Conservation (phyloP, 2,888 invertebrate species). For the Lacanobia wlatinum region DNA sequence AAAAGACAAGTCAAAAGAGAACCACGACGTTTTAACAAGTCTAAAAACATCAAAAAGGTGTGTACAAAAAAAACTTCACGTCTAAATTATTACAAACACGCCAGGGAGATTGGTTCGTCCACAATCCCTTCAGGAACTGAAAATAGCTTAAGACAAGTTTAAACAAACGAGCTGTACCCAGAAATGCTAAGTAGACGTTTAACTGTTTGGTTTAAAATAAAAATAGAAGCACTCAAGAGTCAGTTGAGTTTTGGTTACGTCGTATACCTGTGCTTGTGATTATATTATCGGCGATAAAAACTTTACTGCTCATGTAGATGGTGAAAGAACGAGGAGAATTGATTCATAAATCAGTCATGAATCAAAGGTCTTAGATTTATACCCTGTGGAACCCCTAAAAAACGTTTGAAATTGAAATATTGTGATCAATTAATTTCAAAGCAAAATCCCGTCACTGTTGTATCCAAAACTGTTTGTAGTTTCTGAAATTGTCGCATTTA, state of each 20-base stretch:
- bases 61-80: constrained; percentile 53
- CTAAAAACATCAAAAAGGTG: constrained; percentile 61
- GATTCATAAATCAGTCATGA: neutral
- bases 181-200: constrained; percentile 82
- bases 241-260: constrained; percentile 48
- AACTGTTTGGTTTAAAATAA: constrained; percentile 82
- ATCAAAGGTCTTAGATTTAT: neutral
- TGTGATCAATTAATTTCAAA: neutral
- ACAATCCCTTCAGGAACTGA: constrained; percentile 78
- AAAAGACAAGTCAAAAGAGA: constrained; percentile 41
- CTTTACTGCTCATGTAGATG: neutral
- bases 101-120: constrained; percentile 59
- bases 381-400: neutral
- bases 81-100: constrained; percentile 66
- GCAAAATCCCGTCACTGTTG: neutral
- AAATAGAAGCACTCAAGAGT: constrained; percentile 84
- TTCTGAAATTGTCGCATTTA: neutral
- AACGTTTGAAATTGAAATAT: neutral
- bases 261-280: constrained; percentile 50
- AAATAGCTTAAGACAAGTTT: constrained; percentile 82
- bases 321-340: neutral
- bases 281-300: constrained; percentile 31
- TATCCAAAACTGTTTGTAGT: neutral
- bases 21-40: constrained; percentile 55
- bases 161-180: constrained; percentile 74